Base-by-base conservation (phyloP, 2,888 invertebrate species). In the Oscheius sp. region DNA sequence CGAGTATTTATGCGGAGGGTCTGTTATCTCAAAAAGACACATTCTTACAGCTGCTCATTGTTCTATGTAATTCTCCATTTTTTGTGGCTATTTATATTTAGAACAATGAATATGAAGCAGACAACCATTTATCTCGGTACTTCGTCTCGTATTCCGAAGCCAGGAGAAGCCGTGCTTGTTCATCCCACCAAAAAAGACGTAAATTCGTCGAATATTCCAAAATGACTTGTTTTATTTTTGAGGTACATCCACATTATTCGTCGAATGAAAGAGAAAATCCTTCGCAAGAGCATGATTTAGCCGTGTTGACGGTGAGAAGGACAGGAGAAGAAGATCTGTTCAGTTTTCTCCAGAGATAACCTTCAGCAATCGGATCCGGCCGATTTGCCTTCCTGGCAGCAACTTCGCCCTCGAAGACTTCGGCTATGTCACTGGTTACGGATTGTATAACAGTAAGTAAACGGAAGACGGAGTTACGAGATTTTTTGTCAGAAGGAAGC, bases 11-110 rank as follows among this genome's bases (percentile, higher is more conserved):
- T 1, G 1, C 13, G 45, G 45, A 45, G 49, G 35, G 13, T 18
- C 45, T 12, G 35, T 23, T 41, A 41, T 27, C 18, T 23, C 35
- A 23, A 18, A 41, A 9, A 18, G 55, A 43, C 69, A 69, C 29
- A 45, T 69, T 41, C 69, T 69, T 41, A 69, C 69, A n/a, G 69
- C 69, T 21, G 69, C 69, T 1, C 69, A 69, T 35, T 69, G 69
- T 21, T 29, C 41, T 13, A 53, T 69, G 69, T 69, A 55, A 55
- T 35, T n/a, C n/a, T 6, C 18, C n/a, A 27, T 43, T 43, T 35
- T 16, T 29, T 18, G 21, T 23, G 21, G 16, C 2, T 23, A 25
- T 2, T 7, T 23, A 18, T 2, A 27, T 27, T 21, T 43, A 61
- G 61, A n/a, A 41, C 41, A 2, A 61, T 61, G 61, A 61, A 61